Evolutionary conservation across 2,888 invertebrate genomes (phyloP).

Genomic region (Callosobruchus maculatus): DNA sequence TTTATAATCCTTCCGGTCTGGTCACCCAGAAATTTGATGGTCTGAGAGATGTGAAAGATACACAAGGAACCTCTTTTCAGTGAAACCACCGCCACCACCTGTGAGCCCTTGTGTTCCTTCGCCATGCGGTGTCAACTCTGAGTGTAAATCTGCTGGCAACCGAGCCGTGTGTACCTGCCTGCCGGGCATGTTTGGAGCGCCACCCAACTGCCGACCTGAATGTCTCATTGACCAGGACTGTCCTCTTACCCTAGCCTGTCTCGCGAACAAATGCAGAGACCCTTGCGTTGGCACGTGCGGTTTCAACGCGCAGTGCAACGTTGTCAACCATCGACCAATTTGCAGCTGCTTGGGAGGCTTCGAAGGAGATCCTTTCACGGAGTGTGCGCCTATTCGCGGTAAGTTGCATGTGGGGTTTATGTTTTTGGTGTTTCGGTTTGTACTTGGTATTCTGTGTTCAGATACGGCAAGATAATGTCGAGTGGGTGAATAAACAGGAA

Average conservation of each 20-base stretch:
- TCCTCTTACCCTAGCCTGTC: slow-evolving; percentile 68
- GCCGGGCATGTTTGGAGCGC: slow-evolving; percentile 70
- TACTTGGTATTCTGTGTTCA: not conserved
- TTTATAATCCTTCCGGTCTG: too few species aligned
- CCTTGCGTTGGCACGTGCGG: slow-evolving; percentile 76
- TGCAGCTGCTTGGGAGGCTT: slow-evolving; percentile 72
- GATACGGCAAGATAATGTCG: not conserved
- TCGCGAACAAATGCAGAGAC: slow-evolving; percentile 68
- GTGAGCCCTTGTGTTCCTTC: slow-evolving; percentile 68
- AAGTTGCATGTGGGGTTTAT: slow-evolving; percentile 28
- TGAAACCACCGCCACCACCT: slow-evolving; percentile 41
- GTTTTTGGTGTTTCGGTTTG: not conserved
- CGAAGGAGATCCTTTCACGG: slow-evolving; percentile 76
- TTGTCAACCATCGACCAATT: slow-evolving; percentile 71
- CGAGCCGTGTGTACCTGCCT: slow-evolving; percentile 72
- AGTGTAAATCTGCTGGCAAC: slow-evolving; percentile 61
- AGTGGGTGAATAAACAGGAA: too few species aligned
- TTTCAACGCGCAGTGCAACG: slow-evolving; percentile 69
- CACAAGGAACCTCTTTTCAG: slow-evolving; percentile 18
- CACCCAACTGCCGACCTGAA: slow-evolving; percentile 75
- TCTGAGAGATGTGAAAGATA: too few species aligned
- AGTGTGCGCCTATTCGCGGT: slow-evolving; percentile 59
- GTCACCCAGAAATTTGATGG: too few species aligned
- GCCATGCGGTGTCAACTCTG: slow-evolving; percentile 68
- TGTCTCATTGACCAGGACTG: slow-evolving; percentile 78